Evolutionary conservation across 2,113 vertebrate genomes (phyloP).

Genomic region (Chelonoidis abingdonii): DNA sequence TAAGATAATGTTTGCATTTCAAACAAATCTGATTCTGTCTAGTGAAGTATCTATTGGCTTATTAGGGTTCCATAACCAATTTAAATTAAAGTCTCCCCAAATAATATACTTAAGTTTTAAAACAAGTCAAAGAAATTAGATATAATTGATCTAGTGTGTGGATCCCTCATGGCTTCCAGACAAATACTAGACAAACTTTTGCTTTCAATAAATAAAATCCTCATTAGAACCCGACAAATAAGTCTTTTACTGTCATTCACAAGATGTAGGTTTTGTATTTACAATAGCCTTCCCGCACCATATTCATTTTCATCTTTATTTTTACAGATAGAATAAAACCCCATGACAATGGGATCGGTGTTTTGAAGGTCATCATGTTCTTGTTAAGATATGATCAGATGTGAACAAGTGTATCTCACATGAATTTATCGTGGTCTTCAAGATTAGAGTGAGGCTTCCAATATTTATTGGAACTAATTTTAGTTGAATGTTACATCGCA

Average conservation of each 20-base stretch:
- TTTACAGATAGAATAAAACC: not conserved
- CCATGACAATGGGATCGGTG: not conserved
- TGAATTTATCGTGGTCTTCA: not conserved
- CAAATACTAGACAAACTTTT: not conserved
- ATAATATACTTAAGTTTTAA: conserved; percentile 20
- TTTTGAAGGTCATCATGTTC: not conserved
- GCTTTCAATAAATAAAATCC: not conserved
- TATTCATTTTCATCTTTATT: not conserved
- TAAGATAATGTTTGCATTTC: not conserved
- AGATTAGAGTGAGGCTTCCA: not conserved
- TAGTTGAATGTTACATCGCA: not conserved
- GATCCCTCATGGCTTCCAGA: not conserved
- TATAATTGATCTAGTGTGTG: not conserved
- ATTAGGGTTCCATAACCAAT: not conserved
- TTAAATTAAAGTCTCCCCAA: not conserved
- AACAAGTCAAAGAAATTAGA: not conserved
- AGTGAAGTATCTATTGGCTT: not conserved
- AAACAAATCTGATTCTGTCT: not conserved
- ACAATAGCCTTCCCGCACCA: not conserved
- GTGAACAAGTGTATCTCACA: not conserved
- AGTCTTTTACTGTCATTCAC: not conserved
- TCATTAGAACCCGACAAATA: not conserved
- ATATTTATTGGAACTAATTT: not conserved
- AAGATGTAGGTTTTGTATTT: not conserved
- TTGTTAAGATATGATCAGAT: not conserved